Evolutionary conservation across 2,113 vertebrate genomes (phyloP).

Genomic region (Oceanodroma tethys): DNA sequence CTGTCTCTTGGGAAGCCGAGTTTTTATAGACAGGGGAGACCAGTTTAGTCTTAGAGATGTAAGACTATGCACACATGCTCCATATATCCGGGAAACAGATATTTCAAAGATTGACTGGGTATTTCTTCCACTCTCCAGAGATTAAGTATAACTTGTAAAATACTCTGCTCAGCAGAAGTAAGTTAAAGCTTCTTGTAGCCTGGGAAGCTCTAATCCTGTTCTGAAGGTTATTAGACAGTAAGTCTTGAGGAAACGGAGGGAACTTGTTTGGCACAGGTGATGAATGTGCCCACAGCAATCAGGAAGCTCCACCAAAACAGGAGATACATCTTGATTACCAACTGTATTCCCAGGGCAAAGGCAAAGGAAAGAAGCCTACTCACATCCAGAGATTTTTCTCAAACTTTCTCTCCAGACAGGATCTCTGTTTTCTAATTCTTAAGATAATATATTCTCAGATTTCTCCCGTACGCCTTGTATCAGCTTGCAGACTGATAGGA

Average conservation of each 20-base stretch:
- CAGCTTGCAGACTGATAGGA: neutral
- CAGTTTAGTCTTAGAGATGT: neutral
- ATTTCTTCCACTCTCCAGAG: neutral
- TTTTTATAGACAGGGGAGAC: neutral
- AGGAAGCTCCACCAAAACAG: neutral
- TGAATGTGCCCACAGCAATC: neutral
- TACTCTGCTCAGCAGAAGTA: neutral
- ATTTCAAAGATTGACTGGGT: neutral
- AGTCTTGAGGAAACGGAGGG: neutral
- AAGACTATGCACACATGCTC: neutral
- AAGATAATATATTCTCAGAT: neutral
- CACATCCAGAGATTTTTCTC: neutral
- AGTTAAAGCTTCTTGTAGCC: neutral
- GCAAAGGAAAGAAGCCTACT: neutral
- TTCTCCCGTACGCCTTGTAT: neutral
- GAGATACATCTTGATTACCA: neutral
- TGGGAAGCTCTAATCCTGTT: neutral
- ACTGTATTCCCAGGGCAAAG: neutral
- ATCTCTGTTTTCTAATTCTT: neutral
- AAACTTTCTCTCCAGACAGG: neutral
- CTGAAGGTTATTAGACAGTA: neutral
- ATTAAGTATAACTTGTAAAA: neutral
- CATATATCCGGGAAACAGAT: neutral
- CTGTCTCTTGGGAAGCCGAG: neutral
- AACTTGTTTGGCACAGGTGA: neutral